Conservation (phyloP, 2,888 invertebrate genomes). For the Conistra vaccinii region DNA sequence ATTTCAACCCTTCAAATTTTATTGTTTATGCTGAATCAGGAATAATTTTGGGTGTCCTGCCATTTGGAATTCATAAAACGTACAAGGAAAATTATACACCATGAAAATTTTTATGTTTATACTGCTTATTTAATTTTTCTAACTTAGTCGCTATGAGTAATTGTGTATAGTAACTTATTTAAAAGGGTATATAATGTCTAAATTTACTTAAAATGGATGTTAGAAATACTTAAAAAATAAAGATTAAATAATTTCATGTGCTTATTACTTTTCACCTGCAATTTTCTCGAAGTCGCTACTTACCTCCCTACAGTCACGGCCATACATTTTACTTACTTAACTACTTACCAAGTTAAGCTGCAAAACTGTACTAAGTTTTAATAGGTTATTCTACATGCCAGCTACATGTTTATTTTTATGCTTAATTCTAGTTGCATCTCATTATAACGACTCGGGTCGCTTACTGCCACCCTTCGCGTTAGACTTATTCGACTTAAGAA, state of each 20-base stretch:
- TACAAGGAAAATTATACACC: constrained; percentile 12
- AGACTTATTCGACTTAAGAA: constrained; percentile 15
- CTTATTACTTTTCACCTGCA: not conserved
- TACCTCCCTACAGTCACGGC: constrained; percentile 12
- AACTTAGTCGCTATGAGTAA: too few relatives aligned
- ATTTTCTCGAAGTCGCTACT: constrained; percentile 14
- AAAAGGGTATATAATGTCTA: too few relatives aligned
- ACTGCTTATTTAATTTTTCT: constrained; percentile 16
- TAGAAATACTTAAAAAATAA: not conserved
- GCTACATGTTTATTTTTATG: constrained; percentile 57
- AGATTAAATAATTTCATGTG: constrained; percentile 7
- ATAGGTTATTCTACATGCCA: constrained; percentile 35
- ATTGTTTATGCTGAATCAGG: constrained; percentile 72
- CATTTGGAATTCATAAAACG: constrained; percentile 32
- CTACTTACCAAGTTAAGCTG: constrained; percentile 49
- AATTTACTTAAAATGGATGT: not conserved
- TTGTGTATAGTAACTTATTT: not conserved
- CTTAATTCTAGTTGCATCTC: constrained; percentile 57
- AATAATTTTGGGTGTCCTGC: constrained; percentile 56
- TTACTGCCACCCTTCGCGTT: constrained; percentile 41
- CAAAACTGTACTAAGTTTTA: constrained; percentile 44
- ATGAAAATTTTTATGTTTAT: constrained; percentile 18
- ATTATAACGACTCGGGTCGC: constrained; percentile 56
- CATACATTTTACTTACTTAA: constrained; percentile 34
- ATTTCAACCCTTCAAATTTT: constrained; percentile 75